Percentiles rank a stretch among this genome's conserved stretches.
Conservation (phyloP, 2,113 vertebrate species). For the Aldabrachelys gigantea region DNA sequence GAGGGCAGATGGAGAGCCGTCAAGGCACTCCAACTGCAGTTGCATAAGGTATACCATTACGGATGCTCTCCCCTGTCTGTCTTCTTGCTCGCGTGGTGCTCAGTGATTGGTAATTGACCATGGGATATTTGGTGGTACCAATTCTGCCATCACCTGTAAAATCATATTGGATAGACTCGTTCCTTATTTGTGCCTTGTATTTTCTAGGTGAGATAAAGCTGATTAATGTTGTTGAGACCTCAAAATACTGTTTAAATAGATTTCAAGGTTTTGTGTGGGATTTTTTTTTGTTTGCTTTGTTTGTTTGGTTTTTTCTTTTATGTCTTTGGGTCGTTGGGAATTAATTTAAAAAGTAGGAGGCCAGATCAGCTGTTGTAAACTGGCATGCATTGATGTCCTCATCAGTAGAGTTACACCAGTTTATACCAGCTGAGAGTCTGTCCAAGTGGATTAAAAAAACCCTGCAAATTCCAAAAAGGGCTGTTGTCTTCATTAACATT, state of each 20-base stretch:
- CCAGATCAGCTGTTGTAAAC: not conserved
- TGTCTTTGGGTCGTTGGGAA: not conserved
- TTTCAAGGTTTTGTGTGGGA: not conserved
- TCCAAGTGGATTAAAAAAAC: not conserved
- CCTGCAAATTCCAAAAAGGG: not conserved
- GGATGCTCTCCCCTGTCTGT: not conserved
- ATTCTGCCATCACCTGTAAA: not conserved
- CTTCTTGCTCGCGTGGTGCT: constrained; percentile 49
- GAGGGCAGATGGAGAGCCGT: constrained; percentile 41
- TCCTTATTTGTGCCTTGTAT: not conserved
- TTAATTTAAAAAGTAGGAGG: not conserved
- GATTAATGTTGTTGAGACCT: not conserved
- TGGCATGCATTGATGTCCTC: not conserved
- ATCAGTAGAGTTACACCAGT: not conserved
- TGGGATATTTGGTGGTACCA: not conserved
- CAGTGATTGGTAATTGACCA: constrained; percentile 30
- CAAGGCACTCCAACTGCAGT: not conserved
- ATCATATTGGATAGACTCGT: not conserved
- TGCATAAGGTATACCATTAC: not conserved
- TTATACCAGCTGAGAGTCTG: not conserved
- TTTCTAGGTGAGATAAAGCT: constrained; percentile 12
- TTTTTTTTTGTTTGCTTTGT: not conserved
- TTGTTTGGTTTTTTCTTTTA: not conserved
- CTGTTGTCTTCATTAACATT: not conserved
- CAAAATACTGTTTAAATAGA: not conserved